These are phyloP conservation scores for Hoplodrina blanda DNA, from an alignment of 2,888 invertebrate genomes.

Conservation along the genomic window DNA sequence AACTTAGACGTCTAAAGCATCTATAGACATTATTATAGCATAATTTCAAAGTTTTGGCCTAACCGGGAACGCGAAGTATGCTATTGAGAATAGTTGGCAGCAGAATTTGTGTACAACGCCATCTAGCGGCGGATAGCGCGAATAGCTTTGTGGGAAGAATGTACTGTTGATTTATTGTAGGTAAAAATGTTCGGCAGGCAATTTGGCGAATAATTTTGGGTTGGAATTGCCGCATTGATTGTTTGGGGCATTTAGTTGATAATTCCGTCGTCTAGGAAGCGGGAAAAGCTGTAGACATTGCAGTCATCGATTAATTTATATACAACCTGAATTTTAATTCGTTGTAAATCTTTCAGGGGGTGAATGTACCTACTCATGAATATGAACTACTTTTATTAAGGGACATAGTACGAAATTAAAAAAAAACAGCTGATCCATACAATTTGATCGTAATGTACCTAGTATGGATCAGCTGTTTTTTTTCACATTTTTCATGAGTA, in stretches of 20 bases:
- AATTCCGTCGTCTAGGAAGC: conserved; percentile 9
- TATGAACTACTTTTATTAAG: too few relatives aligned
- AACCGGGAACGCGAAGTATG: conserved; percentile 66
- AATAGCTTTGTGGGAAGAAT: conserved; percentile 59
- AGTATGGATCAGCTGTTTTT: too few relatives aligned
- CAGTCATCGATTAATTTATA: background rate
- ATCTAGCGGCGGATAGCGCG: conserved; percentile 78
- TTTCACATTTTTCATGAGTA: too few relatives aligned
- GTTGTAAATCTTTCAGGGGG: too few relatives aligned
- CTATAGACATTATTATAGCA: conserved; percentile 74
- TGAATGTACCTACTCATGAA: too few relatives aligned
- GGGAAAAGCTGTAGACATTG: background rate
- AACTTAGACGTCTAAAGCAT: conserved; percentile 66
- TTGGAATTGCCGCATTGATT: conserved; percentile 55
- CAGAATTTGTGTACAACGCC: conserved; percentile 74
- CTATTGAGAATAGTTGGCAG: conserved; percentile 71
- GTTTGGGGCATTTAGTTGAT: conserved; percentile 37
- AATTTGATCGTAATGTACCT: too few relatives aligned
- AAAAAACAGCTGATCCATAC: too few relatives aligned
- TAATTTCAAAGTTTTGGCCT: conserved; percentile 77
- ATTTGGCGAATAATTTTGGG: conserved; percentile 52
- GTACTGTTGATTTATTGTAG: conserved; percentile 67
- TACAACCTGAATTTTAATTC: too few relatives aligned
- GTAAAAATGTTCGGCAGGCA: conserved; percentile 57
- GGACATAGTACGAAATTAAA: too few relatives aligned